These are phyloP conservation scores for Teleogryllus oceanicus DNA, from an alignment of 2,888 invertebrate species.

Conservation along the genomic window DNA sequence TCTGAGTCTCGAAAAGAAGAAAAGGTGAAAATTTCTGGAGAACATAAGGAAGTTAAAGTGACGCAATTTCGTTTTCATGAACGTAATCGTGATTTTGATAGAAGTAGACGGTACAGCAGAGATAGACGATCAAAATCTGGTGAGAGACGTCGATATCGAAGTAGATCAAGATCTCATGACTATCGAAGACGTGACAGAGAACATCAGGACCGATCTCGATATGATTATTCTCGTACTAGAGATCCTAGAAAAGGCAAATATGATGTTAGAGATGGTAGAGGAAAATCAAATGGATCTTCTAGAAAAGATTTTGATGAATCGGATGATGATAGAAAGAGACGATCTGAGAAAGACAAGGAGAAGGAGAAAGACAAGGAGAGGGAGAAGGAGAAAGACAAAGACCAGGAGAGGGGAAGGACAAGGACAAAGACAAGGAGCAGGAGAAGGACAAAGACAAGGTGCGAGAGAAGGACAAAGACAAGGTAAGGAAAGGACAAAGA, in stretches of 20 bases:
- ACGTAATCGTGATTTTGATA: background rate
- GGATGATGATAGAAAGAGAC: conserved; percentile 45
- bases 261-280: background rate
- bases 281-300: background rate
- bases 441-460: too few relatives aligned
- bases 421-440: too few relatives aligned
- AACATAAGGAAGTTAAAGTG: background rate
- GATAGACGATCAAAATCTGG: conserved; percentile 18
- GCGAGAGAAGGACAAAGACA: too few relatives aligned
- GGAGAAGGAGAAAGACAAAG: too few relatives aligned
- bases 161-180: conserved; percentile 24
- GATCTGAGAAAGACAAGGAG: conserved; percentile 39
- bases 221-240: background rate
- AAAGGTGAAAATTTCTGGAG: background rate
- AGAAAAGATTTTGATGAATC: background rate
- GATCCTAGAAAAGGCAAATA: conserved; percentile 21
- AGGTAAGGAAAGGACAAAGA: too few relatives aligned
- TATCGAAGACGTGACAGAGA: conserved; percentile 18
- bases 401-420: too few relatives aligned
- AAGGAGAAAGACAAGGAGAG: conserved; percentile 31
- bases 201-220: background rate
- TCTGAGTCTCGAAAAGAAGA: background rate
- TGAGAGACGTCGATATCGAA: conserved; percentile 19
- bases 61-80: background rate
- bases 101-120: background rate